These are phyloP conservation scores for Meandrusa payeni DNA, from an alignment of 2,888 invertebrate species.

Conservation along the genomic window DNA sequence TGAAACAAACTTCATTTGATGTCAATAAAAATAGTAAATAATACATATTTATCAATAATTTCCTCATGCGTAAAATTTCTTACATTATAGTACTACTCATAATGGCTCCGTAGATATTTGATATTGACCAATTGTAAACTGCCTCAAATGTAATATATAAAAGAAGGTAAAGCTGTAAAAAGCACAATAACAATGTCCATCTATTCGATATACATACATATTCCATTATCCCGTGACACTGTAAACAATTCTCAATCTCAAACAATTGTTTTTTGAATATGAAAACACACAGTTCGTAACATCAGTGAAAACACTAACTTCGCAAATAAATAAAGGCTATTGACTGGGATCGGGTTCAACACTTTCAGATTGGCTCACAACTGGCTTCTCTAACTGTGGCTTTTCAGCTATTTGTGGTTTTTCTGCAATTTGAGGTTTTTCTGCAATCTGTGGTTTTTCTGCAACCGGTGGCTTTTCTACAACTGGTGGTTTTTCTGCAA, in stretches of 20 bases:
- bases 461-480: slow-evolving; percentile 42
- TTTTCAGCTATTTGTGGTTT: slow-evolving; percentile 34
- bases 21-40: too few species aligned
- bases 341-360: slow-evolving; percentile 60
- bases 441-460: slow-evolving; percentile 46
- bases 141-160: slow-evolving; percentile 10
- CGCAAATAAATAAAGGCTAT: slow-evolving; percentile 66
- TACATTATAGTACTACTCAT: too few species aligned
- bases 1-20: too few species aligned
- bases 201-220: slow-evolving; percentile 23
- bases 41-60: too few species aligned
- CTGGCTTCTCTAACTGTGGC: slow-evolving; percentile 58
- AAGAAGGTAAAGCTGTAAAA: slow-evolving; percentile 22
- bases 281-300: slow-evolving; percentile 68
- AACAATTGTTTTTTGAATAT: slow-evolving; percentile 66
- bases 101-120: too few species aligned
- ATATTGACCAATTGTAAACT: background rate
- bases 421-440: slow-evolving; percentile 44
- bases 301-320: slow-evolving; percentile 45
- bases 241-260: too few species aligned
- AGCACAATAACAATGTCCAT: slow-evolving; percentile 15
- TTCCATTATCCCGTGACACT: slow-evolving; percentile 24
- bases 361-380: slow-evolving; percentile 55
- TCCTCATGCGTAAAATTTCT: too few species aligned
- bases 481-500: slow-evolving; percentile 34